phyloP scores from a whole-genome alignment of 1,140 invertebrate genomes.

The Fragariocoptes setiger region DNA sequence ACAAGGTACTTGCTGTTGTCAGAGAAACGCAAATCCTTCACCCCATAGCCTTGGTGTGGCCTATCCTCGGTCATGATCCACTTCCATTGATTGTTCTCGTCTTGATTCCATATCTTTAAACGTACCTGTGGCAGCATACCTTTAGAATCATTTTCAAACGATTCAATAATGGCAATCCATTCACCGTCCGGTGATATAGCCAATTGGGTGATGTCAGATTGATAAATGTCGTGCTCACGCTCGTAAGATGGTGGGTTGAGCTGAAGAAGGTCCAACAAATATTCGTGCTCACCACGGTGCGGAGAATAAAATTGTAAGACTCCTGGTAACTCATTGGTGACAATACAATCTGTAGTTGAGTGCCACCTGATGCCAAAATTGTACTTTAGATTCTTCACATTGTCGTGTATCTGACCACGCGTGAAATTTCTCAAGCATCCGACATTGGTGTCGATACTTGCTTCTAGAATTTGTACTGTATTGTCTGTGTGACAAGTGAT shows the following conservation, averaged over 20 bases:
- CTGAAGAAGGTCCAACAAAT: conserved; percentile 5
- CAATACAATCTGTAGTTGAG: conserved; percentile 27
- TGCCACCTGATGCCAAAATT: conserved; percentile 34
- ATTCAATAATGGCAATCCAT: conserved; percentile 32
- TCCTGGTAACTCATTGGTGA: conserved; percentile 40
- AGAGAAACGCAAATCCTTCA: conserved; percentile 33
- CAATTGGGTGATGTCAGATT: conserved; percentile 32
- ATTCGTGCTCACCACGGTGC: conserved; percentile 29
- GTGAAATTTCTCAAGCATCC: conserved; percentile 15
- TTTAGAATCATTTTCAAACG: conserved; percentile 30
- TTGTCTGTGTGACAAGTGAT: conserved; percentile 37
- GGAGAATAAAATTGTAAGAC: conserved; percentile 46
- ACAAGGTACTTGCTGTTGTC: conserved; percentile 31
- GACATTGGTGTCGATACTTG: conserved; percentile 4
- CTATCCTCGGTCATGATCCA: not conserved
- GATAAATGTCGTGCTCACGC: conserved; percentile 19
- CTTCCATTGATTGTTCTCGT: conserved; percentile 6
- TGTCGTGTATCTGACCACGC: conserved; percentile 3
- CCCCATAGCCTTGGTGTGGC: conserved; percentile 12
- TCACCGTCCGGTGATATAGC: conserved; percentile 28
- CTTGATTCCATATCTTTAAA: conserved; percentile 38
- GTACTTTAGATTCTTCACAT: conserved; percentile 8
- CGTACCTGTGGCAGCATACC: conserved; percentile 26
- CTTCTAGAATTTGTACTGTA: conserved; percentile 10
- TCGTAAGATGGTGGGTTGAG: conserved; percentile 1